These are phyloP conservation scores for Discoglossus pictus DNA, from an alignment of 2,797 vertebrate genomes.

Conservation along the genomic window DNA sequence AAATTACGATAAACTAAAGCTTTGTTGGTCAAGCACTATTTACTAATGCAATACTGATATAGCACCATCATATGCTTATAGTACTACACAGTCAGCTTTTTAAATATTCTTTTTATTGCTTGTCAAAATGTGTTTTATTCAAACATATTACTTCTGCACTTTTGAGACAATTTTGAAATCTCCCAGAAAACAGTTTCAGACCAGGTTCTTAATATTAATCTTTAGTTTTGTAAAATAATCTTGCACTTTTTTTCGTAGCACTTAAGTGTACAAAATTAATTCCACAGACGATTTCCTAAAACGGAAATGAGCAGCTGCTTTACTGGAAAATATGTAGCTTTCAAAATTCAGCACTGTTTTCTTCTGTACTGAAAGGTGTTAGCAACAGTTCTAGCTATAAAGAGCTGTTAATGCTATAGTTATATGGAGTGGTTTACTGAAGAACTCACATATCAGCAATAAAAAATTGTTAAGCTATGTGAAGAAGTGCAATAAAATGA, in stretches of 20 bases:
- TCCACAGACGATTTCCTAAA: slow-evolving; percentile 42
- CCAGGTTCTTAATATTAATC: slow-evolving; percentile 5
- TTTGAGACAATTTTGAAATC: too few relatives aligned
- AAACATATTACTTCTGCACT: too few relatives aligned
- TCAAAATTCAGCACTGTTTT: slow-evolving; percentile 46
- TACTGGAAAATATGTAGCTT: slow-evolving; percentile 44
- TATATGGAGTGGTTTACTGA: slow-evolving; percentile 51
- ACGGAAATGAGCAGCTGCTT: slow-evolving; percentile 50
- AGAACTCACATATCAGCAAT: slow-evolving; percentile 52
- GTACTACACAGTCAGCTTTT: too few relatives aligned
- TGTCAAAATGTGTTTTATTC: too few relatives aligned
- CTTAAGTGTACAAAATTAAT: slow-evolving; percentile 45
- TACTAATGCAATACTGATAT: too few relatives aligned
- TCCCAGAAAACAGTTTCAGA: neutral
- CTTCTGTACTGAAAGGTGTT: slow-evolving; percentile 46
- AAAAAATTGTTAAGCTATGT: slow-evolving; percentile 48
- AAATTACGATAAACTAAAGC: too few relatives aligned
- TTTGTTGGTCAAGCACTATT: too few relatives aligned
- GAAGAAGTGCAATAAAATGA: slow-evolving; percentile 49
- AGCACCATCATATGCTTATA: too few relatives aligned
- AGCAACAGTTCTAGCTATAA: slow-evolving; percentile 44
- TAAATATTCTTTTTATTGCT: too few relatives aligned
- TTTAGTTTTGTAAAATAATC: slow-evolving; percentile 21
- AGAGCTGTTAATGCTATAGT: slow-evolving; percentile 52
- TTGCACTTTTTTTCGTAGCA: slow-evolving; percentile 22